Base-by-base conservation (phyloP, 2,888 invertebrate species). In the Pheosia gnoma region DNA sequence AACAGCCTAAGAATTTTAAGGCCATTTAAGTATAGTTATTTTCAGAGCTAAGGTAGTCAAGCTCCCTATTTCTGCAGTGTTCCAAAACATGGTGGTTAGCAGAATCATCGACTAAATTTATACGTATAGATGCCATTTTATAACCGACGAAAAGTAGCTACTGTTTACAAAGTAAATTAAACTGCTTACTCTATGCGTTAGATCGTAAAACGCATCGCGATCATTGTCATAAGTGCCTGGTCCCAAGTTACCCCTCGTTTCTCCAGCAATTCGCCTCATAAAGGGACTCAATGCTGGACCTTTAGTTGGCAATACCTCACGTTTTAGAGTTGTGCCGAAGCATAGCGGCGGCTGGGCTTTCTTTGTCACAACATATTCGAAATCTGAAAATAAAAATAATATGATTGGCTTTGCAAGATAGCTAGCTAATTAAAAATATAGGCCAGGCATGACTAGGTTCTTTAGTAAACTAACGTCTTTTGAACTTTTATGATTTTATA, bases 351-450 rank as follows among this genome's bases (percentile, higher is more conserved):
- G 90, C 13, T 84, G 82, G 9, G 75, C 72, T 53, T 93, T 89
- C 65, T 94, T 89, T 57, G 91, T 94, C 52, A 95, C 93, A n/a
- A 94, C 91, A 80, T 95, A 95, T 69, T 94, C 90, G 66, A 95
- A 95, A 79, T 93, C 95, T 95, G 75, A 45, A 62, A 60, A 71
- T 4, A 5, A 38, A 11, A 38, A 38, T 54, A n/a, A 5, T 52
- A 52, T 36, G 4, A 8, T 52, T 36, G 43, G 9, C 10, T 9
- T 43, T 8, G 25, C 25, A 25, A 2, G 25, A 25, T n/a, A n/a
- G n/a, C 25, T 25, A 25, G 25, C 25, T 25, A 25, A 25, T 25
- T 25, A 25, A 25, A 25, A 25, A 25, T 25, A 25, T 25, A 25
- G 25, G 25, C 25, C 25, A 25, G 25, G 25, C 25, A 25, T 25